Base-by-base conservation (phyloP, 1,140 invertebrate genomes). In the Hestina assimilis region DNA sequence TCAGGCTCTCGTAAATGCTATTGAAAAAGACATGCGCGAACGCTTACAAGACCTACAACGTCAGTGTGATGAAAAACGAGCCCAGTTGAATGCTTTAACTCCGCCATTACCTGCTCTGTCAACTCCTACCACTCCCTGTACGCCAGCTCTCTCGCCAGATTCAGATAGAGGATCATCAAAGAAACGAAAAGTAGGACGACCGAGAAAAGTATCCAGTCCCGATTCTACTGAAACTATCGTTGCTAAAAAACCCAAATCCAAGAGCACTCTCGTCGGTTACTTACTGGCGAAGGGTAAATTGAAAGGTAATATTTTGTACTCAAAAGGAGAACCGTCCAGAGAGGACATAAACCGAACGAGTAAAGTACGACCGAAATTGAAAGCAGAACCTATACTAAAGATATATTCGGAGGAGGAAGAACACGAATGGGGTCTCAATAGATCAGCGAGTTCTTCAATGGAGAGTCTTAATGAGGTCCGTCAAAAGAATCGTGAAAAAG, bases 121-220 rank as follows among this genome's bases (percentile, higher is more conserved):
- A 3, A 64, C 70, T 3, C 72, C 86, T 19, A 56, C 80, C 1
- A 75, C 77, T 11, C 71, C 83, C 0, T 82, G 76, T 11, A 82
- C 78, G 1, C 83, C 85, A 3, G 83, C 85, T 20, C 64, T 86
- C 19, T 84, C 85, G 0, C 79, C 83, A n/a, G 73, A 85, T 57
- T 87, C 79, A 4, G 80, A 83, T 48, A 71, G 77, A 69, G 85
- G 87, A 0, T 92, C 93, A 0, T 94, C 93, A 0, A 95, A 95
- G 63, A 96, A 96, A 72, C 90, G 95, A 4, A 96, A 96, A 89
- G 94, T 95, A 0, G 95, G 95, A 1, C 89, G 95, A 57, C 95
- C 95, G 0, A 93, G 94, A 48, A 96, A 95, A 69, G 87, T 94
- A 14, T 91, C 92, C 33, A 91, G 90, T 53, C 91, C 89, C 11